Evolutionary conservation across 2,113 vertebrate genomes (phyloP), one percentile per base, ranked within the genome.

Genomic region (Oreochromis aureus): DNA sequence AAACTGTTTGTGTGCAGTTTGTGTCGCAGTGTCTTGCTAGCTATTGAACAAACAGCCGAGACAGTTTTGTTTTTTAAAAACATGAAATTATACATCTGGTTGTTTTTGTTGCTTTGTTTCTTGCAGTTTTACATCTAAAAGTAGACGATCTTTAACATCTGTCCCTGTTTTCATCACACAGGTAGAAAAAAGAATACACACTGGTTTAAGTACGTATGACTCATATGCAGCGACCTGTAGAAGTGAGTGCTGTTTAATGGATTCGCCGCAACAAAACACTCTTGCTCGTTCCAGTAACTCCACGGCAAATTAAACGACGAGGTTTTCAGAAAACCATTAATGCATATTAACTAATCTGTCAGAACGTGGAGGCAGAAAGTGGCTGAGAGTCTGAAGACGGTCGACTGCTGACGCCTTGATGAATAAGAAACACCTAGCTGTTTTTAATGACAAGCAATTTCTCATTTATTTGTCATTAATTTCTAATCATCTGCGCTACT

Each of bases 381-480:
- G 18, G 56, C 11, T 18, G 19, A 3, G 83, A 86, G 82, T 85
- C 7, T 89, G 92, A 88, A 87, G 63, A 89, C 27, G 66, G 81
- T 63, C 73, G 56, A 66, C 92, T 83, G 86, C 87, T 81, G 87
- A 93, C 78, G 86, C 87, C 89, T 81, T 32, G 48, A 89, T 89
- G 84, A 94, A 95, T 89, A 89, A 94, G 92, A 91, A 90, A 87
- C 32, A 90, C 92, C 88, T 93, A 71, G 82, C 87, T 87, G 78
- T 89, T 95, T 94, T 94, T 94, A 95, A 95, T 94, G 92, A 95
- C 27, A 56, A 90, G 85, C 90, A 91, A 93, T 95, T 93, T 89
- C 85, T 84, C 88, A 71, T 94, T 95, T 95, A 94, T 95, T 92
- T 88, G 84, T 80, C 94, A 94, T 95, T 94, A 86, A 93, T 92